Percentiles rank a stretch among this genome's conserved stretches.
These are phyloP conservation scores for Drosophila histrio DNA, from an alignment of 2,888 invertebrate genomes.

Conservation along the genomic window DNA sequence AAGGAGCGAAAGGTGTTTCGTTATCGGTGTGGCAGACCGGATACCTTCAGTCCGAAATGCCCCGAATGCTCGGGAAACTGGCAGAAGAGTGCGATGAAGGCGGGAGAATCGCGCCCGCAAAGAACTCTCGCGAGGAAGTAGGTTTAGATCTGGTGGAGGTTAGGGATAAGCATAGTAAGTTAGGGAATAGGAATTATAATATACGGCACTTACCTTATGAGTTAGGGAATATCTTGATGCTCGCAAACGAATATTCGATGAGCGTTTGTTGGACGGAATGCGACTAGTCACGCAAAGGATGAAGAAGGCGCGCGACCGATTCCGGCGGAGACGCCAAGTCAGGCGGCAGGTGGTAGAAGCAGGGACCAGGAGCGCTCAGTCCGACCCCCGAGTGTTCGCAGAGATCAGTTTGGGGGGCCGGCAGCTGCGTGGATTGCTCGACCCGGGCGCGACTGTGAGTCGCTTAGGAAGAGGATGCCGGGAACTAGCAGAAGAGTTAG, in stretches of 20 bases:
- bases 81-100: too few relatives aligned
- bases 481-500: too few relatives aligned
- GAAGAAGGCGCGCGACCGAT: background rate
- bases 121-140: too few relatives aligned
- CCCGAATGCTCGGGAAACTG: too few relatives aligned
- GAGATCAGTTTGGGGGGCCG: background rate
- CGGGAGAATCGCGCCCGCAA: too few relatives aligned
- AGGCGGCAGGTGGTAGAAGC: background rate
- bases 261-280: background rate
- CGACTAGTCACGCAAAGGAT: background rate
- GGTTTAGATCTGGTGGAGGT: background rate
- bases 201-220: background rate
- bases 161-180: background rate
- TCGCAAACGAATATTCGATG: background rate
- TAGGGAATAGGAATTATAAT: background rate
- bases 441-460: background rate
- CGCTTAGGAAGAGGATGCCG: background rate
- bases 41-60: too few relatives aligned
- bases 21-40: too few relatives aligned
- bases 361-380: background rate
- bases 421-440: background rate
- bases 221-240: background rate
- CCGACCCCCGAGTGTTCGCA: background rate
- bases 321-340: too few relatives aligned
- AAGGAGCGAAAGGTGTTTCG: too few relatives aligned